Base-by-base conservation (phyloP, 37 sponge, comb jelly and placozoan genomes). In the Ianthella basta region DNA sequence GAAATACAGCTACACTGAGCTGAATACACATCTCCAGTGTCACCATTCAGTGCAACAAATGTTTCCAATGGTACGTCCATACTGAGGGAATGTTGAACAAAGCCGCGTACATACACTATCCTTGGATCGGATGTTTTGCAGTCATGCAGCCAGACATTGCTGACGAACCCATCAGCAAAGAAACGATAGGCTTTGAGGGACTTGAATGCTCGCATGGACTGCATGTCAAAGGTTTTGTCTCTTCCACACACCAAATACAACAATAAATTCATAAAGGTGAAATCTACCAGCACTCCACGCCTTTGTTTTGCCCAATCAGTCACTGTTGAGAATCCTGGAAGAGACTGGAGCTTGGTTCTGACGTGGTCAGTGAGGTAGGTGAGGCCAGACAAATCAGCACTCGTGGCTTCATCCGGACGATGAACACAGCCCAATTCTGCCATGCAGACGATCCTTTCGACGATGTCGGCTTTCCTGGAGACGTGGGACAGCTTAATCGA, bases 21-120 rank as follows among this genome's bases (percentile, higher is more conserved):
- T 44, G 85, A 70, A 30, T 44, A 72, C 75, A 84, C 59, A 84
- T 84, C 85, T 73, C 85, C 85, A 72, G 55, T 73, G 60, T 84
- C 85, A 33, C 85, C 85, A 84, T 84, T 84, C 38, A 83, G 37
- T 24, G 74, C 27, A 55, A 84, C 77, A 72, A 72, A 84, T 21
- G 75, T 61, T 30, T 69, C 74, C 74, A 84, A 55, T 4, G 85
- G 85, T 56, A 61, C 15, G n/a, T 83, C 67, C 41, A 54, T 55
- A 21, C 69, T 83, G 35, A 83, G 60, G 20, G 65, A 60, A 33
- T 66, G 68, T 27, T 83, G 68, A 33, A 83, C 83, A 39, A 55
- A 83, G 35, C 57, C 83, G 21, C 83, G 66, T 16, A 83, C 35
- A 44, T 83, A 83, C 69, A 65, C 30, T 21, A 64, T 57, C 55